Conservation (phyloP, 2,797 vertebrate species). For the Alauda arvensis region DNA sequence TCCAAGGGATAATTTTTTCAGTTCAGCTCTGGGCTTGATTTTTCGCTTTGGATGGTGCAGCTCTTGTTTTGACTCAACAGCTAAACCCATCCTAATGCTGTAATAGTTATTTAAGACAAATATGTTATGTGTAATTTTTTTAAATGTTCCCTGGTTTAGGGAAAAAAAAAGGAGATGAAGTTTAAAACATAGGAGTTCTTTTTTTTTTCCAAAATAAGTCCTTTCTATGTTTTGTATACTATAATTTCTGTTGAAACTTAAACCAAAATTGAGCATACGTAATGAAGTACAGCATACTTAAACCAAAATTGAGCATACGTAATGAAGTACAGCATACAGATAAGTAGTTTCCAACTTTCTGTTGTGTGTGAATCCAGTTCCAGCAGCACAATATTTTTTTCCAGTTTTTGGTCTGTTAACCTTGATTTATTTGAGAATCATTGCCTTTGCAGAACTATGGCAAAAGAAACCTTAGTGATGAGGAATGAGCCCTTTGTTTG, state of each 20-base stretch:
- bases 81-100: neutral
- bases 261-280: neutral
- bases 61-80: neutral
- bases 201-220: neutral
- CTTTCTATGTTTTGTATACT: neutral
- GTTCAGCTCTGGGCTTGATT: neutral
- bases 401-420: neutral
- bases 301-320: neutral
- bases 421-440: neutral
- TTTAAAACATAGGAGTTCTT: neutral
- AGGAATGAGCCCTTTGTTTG: constrained; percentile 28
- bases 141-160: neutral
- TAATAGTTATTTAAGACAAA: neutral
- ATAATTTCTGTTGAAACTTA: neutral
- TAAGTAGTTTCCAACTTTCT: neutral
- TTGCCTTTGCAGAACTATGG: neutral
- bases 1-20: neutral
- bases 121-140: neutral
- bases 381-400: neutral
- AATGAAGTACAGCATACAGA: neutral
- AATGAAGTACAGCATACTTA: neutral
- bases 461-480: neutral
- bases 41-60: neutral
- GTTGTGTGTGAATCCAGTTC: neutral
- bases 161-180: neutral